Evolutionary conservation across 2,113 vertebrate species (phyloP).

Genomic region (Malurus elegans): DNA sequence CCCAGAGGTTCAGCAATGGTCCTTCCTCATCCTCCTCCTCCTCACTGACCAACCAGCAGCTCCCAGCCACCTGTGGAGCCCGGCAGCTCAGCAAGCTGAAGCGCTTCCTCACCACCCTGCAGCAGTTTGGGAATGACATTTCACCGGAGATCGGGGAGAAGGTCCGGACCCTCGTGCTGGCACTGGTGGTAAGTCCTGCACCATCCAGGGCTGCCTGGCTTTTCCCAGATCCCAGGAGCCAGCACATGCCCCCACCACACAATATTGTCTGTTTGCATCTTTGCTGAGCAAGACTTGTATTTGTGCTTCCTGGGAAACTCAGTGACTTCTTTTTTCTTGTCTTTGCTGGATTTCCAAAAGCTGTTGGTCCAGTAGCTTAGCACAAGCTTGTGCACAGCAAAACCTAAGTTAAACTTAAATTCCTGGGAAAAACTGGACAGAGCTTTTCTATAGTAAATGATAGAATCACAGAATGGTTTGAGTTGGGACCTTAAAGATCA

Average conservation of each 20-base stretch:
- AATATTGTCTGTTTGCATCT: background rate
- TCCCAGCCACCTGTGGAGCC: slow-evolving; percentile 95
- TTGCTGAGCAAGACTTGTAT: background rate
- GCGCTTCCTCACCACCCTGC: slow-evolving; percentile 96
- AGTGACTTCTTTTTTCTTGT: background rate
- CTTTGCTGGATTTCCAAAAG: background rate
- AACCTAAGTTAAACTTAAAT: background rate
- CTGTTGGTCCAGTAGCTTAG: background rate
- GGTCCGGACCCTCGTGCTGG: slow-evolving; percentile 92
- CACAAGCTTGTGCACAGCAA: background rate
- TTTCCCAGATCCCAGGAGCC: background rate
- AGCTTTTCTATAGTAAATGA: background rate
- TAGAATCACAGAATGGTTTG: background rate
- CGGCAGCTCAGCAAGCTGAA: slow-evolving; percentile 98
- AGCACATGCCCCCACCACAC: accelerated
- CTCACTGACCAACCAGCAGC: slow-evolving; percentile 94
- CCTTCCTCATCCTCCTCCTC: slow-evolving; percentile 96
- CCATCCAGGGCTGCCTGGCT: background rate
- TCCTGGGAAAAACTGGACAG: background rate
- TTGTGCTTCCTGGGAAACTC: background rate
- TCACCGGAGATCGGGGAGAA: slow-evolving; percentile 98
- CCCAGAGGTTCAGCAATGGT: slow-evolving; percentile 94
- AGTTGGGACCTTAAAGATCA: background rate
- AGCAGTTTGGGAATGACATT: slow-evolving; percentile 98
- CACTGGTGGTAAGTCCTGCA: slow-evolving; percentile 84